Percentiles rank a stretch among this genome's conserved stretches.
phyloP scores from a whole-genome alignment of 2,888 invertebrate species.

The Idaea straminata region DNA sequence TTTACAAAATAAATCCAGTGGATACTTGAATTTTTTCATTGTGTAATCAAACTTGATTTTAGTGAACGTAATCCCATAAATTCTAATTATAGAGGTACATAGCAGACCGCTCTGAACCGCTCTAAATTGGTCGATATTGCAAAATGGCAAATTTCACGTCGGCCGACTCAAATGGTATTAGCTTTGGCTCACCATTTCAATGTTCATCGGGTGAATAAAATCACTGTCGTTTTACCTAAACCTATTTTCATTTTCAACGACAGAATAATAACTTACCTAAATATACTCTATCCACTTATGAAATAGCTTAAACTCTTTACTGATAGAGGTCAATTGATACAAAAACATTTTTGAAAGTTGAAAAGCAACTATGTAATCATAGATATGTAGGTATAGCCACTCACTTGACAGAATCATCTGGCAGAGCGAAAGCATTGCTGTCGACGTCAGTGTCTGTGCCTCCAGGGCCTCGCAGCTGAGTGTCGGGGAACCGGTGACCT shows the following conservation, averaged over 20 bases:
- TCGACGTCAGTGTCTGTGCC: constrained; percentile 81
- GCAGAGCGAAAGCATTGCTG: constrained; percentile 79
- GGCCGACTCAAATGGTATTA: not conserved
- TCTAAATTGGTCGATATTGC: not conserved
- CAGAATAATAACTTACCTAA: no score
- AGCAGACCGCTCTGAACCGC: not conserved
- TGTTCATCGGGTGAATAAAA: not conserved
- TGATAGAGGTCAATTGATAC: no score
- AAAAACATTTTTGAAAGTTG: no score
- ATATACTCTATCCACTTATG: no score
- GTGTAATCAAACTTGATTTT: not conserved
- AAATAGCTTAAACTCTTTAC: no score
- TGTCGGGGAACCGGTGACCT: constrained; percentile 82
- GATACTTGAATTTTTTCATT: not conserved
- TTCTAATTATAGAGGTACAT: not conserved
- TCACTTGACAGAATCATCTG: constrained; percentile 77
- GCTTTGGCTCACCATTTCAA: not conserved
- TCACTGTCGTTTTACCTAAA: not conserved
- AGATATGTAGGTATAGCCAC: constrained; percentile 17
- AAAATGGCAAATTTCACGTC: constrained; percentile 1
- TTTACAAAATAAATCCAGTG: not conserved
- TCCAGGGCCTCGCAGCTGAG: constrained; percentile 79
- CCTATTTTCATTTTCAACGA: no score
- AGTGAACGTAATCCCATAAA: not conserved
- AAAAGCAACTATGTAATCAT: not conserved